phyloP scores from a whole-genome alignment of 30 jellyfish, hydroid and myxozoan species.

The Aurelia aurita region DNA sequence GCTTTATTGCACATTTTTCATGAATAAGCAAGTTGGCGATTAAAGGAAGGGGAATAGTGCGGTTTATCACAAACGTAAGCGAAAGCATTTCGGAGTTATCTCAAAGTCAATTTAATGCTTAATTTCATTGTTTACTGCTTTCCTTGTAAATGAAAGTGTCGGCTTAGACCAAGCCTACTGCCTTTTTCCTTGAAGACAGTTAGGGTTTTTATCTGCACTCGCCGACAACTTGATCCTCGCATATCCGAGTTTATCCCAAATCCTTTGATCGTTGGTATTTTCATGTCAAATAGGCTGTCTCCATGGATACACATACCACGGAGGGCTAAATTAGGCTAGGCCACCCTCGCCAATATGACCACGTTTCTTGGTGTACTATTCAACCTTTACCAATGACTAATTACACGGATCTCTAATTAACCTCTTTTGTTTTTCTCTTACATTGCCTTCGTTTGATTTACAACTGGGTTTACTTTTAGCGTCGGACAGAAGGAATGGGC shows the following conservation, averaged over 20 bases:
- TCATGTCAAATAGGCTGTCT: background rate
- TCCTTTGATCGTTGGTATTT: too few relatives aligned
- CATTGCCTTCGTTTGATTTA: too few relatives aligned
- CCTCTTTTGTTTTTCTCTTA: too few relatives aligned
- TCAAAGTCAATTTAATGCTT: background rate
- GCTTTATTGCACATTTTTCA: background rate
- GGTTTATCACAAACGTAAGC: background rate
- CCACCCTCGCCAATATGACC: too few relatives aligned
- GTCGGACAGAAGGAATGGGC: too few relatives aligned
- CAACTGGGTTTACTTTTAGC: too few relatives aligned
- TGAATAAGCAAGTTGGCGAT: background rate
- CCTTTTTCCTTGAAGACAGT: slow-evolving; percentile 33
- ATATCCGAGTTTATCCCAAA: background rate
- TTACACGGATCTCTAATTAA: too few relatives aligned
- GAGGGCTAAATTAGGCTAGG: too few relatives aligned
- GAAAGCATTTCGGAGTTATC: slow-evolving; percentile 3
- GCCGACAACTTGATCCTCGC: slow-evolving; percentile 12
- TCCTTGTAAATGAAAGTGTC: slow-evolving; percentile 14
- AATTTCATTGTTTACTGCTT: background rate
- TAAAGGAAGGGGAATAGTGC: too few relatives aligned
- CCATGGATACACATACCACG: background rate
- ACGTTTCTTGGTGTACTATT: too few relatives aligned
- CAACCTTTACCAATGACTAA: too few relatives aligned
- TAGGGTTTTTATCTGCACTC: background rate
- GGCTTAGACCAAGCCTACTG: slow-evolving; percentile 6